Conservation (phyloP, 2,113 vertebrate genomes). For the Cranoglanis bouderius region DNA sequence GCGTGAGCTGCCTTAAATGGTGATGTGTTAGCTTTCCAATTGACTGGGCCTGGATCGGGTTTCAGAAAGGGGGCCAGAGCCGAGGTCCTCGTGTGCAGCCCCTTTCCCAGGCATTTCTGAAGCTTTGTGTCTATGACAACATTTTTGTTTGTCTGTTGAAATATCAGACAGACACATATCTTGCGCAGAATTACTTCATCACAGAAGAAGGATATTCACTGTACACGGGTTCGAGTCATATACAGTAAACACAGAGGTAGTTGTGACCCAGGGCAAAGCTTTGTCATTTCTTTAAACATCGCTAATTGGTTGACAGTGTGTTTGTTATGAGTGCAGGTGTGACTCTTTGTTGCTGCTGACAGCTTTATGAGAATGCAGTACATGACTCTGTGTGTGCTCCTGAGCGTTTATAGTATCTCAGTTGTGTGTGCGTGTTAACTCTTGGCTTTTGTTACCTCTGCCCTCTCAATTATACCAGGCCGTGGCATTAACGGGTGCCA, state of each 20-base stretch:
- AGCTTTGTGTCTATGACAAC: not conserved
- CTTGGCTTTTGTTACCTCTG: slow-evolving; percentile 23
- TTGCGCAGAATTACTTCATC: not conserved
- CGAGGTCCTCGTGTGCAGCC: slow-evolving; percentile 17
- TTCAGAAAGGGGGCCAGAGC: slow-evolving; percentile 51
- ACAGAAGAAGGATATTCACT: not conserved
- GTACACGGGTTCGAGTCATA: not conserved
- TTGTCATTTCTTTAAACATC: slow-evolving; percentile 24
- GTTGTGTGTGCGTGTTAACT: not conserved
- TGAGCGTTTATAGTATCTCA: slow-evolving; percentile 25
- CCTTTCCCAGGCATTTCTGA: slow-evolving; percentile 19
- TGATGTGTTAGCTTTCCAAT: slow-evolving; percentile 68
- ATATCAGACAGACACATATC: not conserved
- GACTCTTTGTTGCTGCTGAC: slow-evolving; percentile 27
- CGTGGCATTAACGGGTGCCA: slow-evolving; percentile 9
- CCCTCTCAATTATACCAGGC: slow-evolving; percentile 32
- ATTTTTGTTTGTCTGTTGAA: not conserved
- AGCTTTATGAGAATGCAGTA: slow-evolving; percentile 37
- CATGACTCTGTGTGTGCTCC: slow-evolving; percentile 19
- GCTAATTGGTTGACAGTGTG: slow-evolving; percentile 35
- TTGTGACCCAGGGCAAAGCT: slow-evolving; percentile 37
- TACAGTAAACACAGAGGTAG: slow-evolving; percentile 4
- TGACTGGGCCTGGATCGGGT: slow-evolving; percentile 68
- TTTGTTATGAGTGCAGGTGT: slow-evolving; percentile 41
- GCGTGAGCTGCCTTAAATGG: slow-evolving; percentile 65